These are phyloP conservation scores for Lynx canadensis DNA, from an alignment of 2,113 vertebrate species.

Conservation along the genomic window DNA sequence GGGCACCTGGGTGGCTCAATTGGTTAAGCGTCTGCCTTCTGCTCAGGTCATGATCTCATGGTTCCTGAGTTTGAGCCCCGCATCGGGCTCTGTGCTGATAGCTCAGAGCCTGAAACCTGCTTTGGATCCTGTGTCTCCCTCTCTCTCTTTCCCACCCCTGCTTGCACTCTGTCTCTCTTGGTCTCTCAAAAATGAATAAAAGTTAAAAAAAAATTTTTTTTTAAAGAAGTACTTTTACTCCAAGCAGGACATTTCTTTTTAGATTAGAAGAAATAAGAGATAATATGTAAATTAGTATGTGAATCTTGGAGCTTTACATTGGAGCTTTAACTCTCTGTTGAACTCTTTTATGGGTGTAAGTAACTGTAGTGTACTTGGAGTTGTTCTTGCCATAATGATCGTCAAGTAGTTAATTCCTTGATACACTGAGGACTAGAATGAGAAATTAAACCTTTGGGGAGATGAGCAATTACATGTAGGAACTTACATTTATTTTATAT, in stretches of 20 bases:
- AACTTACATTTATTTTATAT: neutral
- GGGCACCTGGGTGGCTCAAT: too few relatives aligned
- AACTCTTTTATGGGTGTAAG: neutral
- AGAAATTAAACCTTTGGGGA: neutral
- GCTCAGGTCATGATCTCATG: too few relatives aligned
- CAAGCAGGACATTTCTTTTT: neutral
- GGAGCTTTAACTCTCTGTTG: neutral
- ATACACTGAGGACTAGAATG: neutral
- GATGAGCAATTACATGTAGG: neutral
- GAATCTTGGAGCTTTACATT: conserved; percentile 9
- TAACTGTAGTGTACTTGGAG: neutral
- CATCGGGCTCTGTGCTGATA: too few relatives aligned
- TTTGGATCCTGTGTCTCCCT: too few relatives aligned
- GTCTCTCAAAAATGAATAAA: too few relatives aligned
- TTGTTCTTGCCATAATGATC: neutral
- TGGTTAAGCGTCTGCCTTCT: too few relatives aligned
- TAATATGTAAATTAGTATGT: neutral
- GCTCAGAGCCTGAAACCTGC: too few relatives aligned
- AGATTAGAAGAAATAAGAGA: conserved; percentile 34
- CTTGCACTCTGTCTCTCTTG: too few relatives aligned
- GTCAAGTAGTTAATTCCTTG: neutral
- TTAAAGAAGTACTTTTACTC: neutral
- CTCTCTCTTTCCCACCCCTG: too few relatives aligned
- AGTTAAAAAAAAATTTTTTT: too few relatives aligned
- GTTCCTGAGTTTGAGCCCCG: too few relatives aligned